phyloP scores from a whole-genome alignment of 2,797 vertebrate species.

The Calcarius lapponicus region DNA sequence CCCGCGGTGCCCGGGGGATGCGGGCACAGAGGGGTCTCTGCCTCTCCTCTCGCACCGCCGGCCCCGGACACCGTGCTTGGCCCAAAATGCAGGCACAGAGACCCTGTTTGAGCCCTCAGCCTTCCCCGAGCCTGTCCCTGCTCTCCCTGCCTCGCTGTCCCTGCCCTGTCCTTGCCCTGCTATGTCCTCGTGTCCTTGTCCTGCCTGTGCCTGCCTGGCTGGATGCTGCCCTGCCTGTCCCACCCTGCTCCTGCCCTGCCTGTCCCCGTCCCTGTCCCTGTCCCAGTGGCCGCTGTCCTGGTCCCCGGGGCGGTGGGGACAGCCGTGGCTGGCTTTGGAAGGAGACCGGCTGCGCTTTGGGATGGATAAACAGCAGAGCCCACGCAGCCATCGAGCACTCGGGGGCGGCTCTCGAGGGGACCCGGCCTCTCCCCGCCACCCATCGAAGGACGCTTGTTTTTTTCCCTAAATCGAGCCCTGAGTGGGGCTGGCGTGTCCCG shows the following conservation, averaged over 20 bases:
- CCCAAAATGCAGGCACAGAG: not conserved
- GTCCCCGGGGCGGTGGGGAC: rapidly evolving
- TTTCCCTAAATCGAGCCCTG: not conserved
- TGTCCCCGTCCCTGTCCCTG: not conserved
- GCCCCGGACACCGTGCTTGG: not conserved
- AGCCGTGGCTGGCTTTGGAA: rapidly evolving
- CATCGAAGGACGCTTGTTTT: rapidly evolving
- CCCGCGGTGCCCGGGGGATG: not conserved
- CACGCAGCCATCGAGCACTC: rapidly evolving
- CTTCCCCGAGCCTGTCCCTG: rapidly evolving
- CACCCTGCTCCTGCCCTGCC: not conserved
- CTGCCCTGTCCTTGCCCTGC: not conserved
- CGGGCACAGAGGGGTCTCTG: not conserved
- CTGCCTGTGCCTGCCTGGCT: not conserved
- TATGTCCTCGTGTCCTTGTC: no score
- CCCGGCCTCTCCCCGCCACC: not conserved
- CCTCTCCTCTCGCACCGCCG: not conserved
- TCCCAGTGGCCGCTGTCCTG: rapidly evolving
- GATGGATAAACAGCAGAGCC: not conserved
- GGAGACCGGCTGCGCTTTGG: not conserved
- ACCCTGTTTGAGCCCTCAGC: rapidly evolving
- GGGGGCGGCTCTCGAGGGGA: not conserved
- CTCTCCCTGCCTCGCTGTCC: not conserved
- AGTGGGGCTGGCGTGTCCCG: not conserved
- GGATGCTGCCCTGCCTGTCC: not conserved